Base-by-base conservation (phyloP, 2,797 vertebrate species). In the Sebastes hubbsi region DNA sequence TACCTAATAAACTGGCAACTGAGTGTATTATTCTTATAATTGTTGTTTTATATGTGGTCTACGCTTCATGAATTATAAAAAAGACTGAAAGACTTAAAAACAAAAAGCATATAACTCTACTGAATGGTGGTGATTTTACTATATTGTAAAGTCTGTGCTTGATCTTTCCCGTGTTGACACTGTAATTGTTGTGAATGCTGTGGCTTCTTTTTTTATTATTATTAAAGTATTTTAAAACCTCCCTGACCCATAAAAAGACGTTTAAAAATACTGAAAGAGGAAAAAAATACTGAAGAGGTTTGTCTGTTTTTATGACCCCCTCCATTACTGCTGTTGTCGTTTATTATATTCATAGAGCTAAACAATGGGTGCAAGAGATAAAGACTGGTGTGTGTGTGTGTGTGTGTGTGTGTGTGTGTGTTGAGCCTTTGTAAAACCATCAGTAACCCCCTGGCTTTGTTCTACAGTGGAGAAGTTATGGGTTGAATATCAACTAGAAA, bases 401-500 rank as follows among this genome's bases (percentile, higher is more conserved):
- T 20, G 52, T 71, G 68, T 64, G 62, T 42, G 59, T 42, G 46
- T 20, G 52, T 25, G 46, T 20, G 52, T 25, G 63, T 74, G 77
- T 71, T 52, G 22, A 83, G 81, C 69, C 65, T 83, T 78, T 88
- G 81, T 88, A 70, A 87, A 88, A 87, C 70, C 73, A 84, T 81
- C 77, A 72, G 75, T 74, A 81, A 82, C 78, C 84, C 85, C 46
- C 68, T 80, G 87, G 84, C 88, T 84, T 91, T 87, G 86, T 87
- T 91, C 71, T 76, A 69, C 65, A 80, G 71, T 71, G 13, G 75
- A 86, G 83, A 90, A 85, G 83, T 81, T 88, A 81, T 72, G 61
- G 72, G 87, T 87, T 87, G 88, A 94, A 94, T 93, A 93, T 86
- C 85, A 94, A 95, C 80, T 72, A 90, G 88, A 87, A 87, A 89